Conservation (phyloP, 2,888 invertebrate species). For the Anthrax anthrax region DNA sequence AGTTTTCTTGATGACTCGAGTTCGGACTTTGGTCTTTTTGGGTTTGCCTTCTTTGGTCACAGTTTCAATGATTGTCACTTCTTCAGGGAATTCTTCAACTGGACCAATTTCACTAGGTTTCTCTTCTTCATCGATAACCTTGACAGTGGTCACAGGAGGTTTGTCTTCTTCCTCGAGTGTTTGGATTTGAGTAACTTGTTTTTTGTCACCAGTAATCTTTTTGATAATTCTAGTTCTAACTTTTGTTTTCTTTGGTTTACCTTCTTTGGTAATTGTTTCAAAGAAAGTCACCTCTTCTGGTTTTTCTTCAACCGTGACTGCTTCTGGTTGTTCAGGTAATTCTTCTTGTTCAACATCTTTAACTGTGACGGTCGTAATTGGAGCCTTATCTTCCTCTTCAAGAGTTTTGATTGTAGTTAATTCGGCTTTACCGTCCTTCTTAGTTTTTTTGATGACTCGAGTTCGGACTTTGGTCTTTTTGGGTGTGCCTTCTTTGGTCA, state of each 20-base stretch:
- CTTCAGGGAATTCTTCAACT: conserved; percentile 18
- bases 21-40: conserved; percentile 23
- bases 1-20: conserved; percentile 26
- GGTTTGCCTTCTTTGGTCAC: conserved; percentile 24
- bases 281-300: conserved; percentile 17
- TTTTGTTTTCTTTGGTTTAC: conserved; percentile 17
- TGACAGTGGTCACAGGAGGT: conserved; percentile 21
- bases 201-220: conserved; percentile 16
- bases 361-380: conserved; percentile 18
- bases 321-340: conserved; percentile 21
- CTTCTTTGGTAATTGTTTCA: conserved; percentile 19
- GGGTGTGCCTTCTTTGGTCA: conserved; percentile 24
- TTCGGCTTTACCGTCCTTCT: conserved; percentile 15
- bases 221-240: conserved; percentile 16
- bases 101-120: conserved; percentile 5
- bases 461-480: conserved; percentile 23
- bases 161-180: conserved; percentile 23
- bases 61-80: conserved; percentile 30
- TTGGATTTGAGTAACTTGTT: conserved; percentile 26
- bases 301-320: conserved; percentile 12
- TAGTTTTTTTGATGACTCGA: conserved; percentile 21
- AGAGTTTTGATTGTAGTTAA: conserved; percentile 19
- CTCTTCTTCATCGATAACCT: conserved; percentile 19
- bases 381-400: conserved; percentile 20
- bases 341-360: conserved; percentile 17